Base-by-base conservation (phyloP, 2,888 invertebrate species). In the Coelopa pilipes region DNA sequence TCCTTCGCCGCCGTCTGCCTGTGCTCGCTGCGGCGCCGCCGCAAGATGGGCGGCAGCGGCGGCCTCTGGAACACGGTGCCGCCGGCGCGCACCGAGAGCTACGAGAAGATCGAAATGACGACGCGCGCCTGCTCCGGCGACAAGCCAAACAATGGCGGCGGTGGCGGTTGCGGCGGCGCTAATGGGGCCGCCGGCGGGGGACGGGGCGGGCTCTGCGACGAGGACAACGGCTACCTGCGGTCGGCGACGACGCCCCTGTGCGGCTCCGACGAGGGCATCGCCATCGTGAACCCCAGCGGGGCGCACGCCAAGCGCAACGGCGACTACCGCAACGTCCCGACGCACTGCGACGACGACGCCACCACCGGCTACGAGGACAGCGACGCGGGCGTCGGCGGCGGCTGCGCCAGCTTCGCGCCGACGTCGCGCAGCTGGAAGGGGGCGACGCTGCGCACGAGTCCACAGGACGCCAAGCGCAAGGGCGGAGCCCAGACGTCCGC, bases 61-160 rank as follows among this genome's bases (percentile, higher is more conserved):
- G 34, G 34, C 34, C 77, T 86, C 69, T 87, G 87, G 87, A 87
- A 85, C 78, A 86, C 86, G 15, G 84, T 85, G 77, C 88, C 87
- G 34, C 86, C 88, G 21, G 86, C 88, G 13, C 87, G 89, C 76
- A 85, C 88, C 77, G 93, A 93, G 81, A 93, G 91, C 86, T 94
- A 94, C 83, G 94, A 94, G 85, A 94, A 94, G 89, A 93, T 94
- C 78, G 93, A 94, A 84, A 90, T 93, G 89, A 84, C 86, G 71
- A 92, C 91, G 85, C 90, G 91, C 80, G 90, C 89, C 79, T 82
- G 85, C 57, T 88, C 89, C 79, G 78, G 76, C 45, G 76, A 62
- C 11, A 75, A 73, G 15, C 73, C 75, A 45, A 34, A 65, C n/a
- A 68, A 72, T 17, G 49, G 46, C 24, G 76, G 77, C 62, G 72